phyloP scores from a whole-genome alignment of 2,888 invertebrate species.

The Aspidapion aeneum region DNA sequence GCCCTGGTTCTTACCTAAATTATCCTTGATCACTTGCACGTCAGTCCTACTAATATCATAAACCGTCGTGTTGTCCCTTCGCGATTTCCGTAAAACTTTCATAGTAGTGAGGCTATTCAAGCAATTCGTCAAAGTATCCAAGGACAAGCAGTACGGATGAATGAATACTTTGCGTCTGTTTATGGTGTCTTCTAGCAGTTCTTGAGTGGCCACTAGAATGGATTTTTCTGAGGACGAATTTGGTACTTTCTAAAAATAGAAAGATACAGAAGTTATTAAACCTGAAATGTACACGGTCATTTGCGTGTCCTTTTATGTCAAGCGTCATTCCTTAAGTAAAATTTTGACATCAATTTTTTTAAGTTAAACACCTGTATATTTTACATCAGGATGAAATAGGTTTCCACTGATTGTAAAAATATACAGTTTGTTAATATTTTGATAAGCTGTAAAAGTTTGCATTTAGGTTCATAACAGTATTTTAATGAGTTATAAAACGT shows the following conservation, averaged over 20 bases:
- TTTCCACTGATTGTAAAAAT: too few relatives aligned
- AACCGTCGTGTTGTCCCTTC: constrained; percentile 24
- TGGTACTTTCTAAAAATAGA: constrained; percentile 33
- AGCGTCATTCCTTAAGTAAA: too few relatives aligned
- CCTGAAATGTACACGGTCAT: constrained; percentile 14
- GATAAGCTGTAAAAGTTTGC: too few relatives aligned
- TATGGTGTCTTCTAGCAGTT: constrained; percentile 54
- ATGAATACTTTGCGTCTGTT: constrained; percentile 43
- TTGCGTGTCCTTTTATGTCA: too few relatives aligned
- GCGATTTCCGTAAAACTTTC: constrained; percentile 43
- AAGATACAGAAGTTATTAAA: constrained; percentile 15
- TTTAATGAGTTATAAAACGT: too few relatives aligned
- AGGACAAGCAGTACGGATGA: constrained; percentile 72
- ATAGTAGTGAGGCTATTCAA: constrained; percentile 52
- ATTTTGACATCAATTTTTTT: too few relatives aligned
- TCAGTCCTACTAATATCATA: constrained; percentile 30
- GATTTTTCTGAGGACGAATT: constrained; percentile 50
- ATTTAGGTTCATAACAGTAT: too few relatives aligned
- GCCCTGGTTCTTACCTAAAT: constrained; percentile 34
- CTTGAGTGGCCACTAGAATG: constrained; percentile 57
- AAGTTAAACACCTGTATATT: too few relatives aligned
- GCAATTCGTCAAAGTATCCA: constrained; percentile 61
- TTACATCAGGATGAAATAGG: too few relatives aligned
- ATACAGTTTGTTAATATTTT: too few relatives aligned
- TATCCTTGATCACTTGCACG: constrained; percentile 29